A percentile compares a stretch with the other conserved stretches of the same genome.
phyloP scores from a whole-genome alignment of 2,888 invertebrate species.

The Lasiommata megera region DNA sequence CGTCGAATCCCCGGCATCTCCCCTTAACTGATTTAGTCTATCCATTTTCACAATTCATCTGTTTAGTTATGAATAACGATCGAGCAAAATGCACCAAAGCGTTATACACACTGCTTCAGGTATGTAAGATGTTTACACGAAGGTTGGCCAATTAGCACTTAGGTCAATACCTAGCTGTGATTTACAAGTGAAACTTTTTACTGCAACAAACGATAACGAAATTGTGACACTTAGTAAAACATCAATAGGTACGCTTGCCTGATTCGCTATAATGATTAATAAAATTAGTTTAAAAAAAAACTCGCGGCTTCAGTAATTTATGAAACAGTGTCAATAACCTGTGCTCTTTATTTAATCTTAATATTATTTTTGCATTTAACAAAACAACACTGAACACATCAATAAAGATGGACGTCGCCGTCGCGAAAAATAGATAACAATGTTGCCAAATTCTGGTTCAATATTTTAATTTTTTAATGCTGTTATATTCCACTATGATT shows the following conservation, averaged over 20 bases:
- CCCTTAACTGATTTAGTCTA: constrained; percentile 71
- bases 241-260: constrained; percentile 34
- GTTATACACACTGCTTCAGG: constrained; percentile 37
- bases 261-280: constrained; percentile 5
- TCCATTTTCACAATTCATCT: constrained; percentile 78
- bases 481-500: no score
- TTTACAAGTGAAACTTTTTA: constrained; percentile 71
- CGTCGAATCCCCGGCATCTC: constrained; percentile 63
- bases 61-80: constrained; percentile 47
- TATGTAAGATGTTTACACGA: constrained; percentile 34
- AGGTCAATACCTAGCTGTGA: constrained; percentile 69
- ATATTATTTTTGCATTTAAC: constrained; percentile 58
- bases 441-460: constrained; percentile 47
- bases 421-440: constrained; percentile 61
- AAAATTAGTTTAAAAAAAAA: constrained; percentile 29
- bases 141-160: constrained; percentile 69
- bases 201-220: constrained; percentile 69
- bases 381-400: constrained; percentile 68
- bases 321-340: constrained; percentile 31
- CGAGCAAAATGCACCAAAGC: constrained; percentile 29
- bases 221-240: constrained; percentile 69
- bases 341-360: constrained; percentile 29
- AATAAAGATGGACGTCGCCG: constrained; percentile 80
- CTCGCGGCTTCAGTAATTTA: constrained; percentile 33
- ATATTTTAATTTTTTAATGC: no score